Percentiles rank a stretch among this genome's conserved stretches.
Evolutionary conservation across 2,113 vertebrate genomes (phyloP).

Genomic region (Notarius quadriscutis): DNA sequence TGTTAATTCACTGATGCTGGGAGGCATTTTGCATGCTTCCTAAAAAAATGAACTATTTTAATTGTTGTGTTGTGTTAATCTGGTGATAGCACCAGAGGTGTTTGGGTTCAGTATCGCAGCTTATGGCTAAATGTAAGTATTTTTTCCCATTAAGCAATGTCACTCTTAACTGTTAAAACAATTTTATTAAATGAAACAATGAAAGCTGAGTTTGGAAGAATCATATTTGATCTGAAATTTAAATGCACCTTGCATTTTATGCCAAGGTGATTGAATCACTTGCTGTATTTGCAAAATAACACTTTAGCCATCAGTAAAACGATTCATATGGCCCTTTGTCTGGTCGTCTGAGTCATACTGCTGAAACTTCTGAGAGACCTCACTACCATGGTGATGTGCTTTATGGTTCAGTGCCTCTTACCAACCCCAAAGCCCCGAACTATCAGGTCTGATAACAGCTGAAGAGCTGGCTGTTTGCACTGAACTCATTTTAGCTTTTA

Average conservation of each 20-base stretch:
- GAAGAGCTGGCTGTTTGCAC: slow-evolving; percentile 27
- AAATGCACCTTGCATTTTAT: background rate
- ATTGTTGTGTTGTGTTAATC: no score
- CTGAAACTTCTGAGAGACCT: background rate
- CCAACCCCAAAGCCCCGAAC: slow-evolving; percentile 4
- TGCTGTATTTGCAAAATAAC: background rate
- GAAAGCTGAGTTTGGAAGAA: no score
- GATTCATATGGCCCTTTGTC: background rate
- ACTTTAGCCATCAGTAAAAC: background rate
- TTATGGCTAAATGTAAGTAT: background rate
- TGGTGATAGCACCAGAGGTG: no score
- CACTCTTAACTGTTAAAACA: background rate
- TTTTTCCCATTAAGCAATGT: background rate
- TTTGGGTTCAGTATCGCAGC: no score
- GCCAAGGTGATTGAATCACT: background rate
- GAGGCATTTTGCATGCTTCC: no score
- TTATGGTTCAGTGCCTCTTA: slow-evolving; percentile 9
- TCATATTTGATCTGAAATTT: background rate
- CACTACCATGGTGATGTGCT: background rate
- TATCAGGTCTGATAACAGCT: slow-evolving; percentile 36
- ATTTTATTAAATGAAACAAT: background rate
- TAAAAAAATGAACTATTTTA: no score
- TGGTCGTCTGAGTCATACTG: background rate
- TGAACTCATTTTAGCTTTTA: slow-evolving; percentile 31
- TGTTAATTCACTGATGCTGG: no score